phyloP scores from a whole-genome alignment of 2,888 invertebrate species.

The Tetramorium bicarinatum region DNA sequence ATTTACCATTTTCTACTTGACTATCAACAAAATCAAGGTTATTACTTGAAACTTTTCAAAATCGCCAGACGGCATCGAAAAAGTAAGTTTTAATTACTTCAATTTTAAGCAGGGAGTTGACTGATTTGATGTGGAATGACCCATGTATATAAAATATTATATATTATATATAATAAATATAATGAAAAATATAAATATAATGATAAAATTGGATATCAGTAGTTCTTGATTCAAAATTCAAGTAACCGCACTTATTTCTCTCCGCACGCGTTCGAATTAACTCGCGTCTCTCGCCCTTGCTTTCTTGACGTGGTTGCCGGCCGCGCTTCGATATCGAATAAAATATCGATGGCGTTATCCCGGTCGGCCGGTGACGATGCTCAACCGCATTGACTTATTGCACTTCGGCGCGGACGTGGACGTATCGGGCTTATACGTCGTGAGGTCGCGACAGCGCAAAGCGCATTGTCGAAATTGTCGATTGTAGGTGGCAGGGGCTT shows the following conservation, averaged over 20 bases:
- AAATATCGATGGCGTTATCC: slow-evolving; percentile 53
- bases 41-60: too few species aligned
- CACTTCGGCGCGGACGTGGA: slow-evolving; percentile 37
- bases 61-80: too few species aligned
- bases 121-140: too few species aligned
- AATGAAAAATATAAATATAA: too few species aligned
- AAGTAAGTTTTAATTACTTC: too few species aligned
- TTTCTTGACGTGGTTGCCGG: background rate
- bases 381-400: slow-evolving; percentile 51
- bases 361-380: slow-evolving; percentile 44
- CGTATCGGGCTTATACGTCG: slow-evolving; percentile 58
- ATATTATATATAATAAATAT: background rate
- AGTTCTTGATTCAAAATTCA: background rate
- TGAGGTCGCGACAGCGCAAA: slow-evolving; percentile 50
- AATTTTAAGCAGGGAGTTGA: too few species aligned
- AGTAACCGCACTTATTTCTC: too few species aligned
- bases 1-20: too few species aligned
- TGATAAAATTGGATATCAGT: background rate
- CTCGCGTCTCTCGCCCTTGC: slow-evolving; percentile 2
- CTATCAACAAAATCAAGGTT: too few species aligned
- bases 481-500: slow-evolving; percentile 27
- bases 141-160: background rate
- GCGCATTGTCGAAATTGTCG: slow-evolving; percentile 64
- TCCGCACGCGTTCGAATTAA: background rate
- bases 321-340: slow-evolving; percentile 38